Conservation (phyloP, 2,113 vertebrate species). For the Grammomys surdaster region DNA sequence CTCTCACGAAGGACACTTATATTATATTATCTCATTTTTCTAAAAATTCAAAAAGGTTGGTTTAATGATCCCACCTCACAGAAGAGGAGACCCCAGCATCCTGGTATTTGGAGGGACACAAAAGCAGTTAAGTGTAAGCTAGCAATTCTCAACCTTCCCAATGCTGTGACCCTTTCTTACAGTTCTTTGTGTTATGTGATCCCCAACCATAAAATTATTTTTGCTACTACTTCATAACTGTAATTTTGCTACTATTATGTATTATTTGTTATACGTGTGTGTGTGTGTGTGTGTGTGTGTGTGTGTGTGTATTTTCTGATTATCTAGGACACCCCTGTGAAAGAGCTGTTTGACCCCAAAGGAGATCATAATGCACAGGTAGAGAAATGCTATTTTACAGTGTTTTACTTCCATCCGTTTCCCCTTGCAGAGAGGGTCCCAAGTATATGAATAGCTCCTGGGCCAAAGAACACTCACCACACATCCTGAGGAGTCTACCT, state of each 20-base stretch:
- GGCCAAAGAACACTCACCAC: conserved; percentile 89
- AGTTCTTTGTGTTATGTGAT: neutral
- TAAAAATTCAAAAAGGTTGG: neutral
- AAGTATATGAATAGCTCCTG: accelerated
- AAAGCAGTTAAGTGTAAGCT: too few species aligned
- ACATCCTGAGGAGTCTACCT: conserved; percentile 96
- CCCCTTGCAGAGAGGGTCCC: accelerated
- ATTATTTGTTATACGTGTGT: neutral
- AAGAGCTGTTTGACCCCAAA: neutral
- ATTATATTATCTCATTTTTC: neutral
- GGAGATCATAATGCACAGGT: neutral
- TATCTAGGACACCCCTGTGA: neutral
- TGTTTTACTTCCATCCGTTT: too few species aligned
- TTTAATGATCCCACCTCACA: neutral
- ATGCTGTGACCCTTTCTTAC: neutral
- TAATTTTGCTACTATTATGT: neutral
- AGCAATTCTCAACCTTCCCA: neutral
- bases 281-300: neutral
- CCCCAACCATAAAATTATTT: neutral
- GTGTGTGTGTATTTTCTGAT: neutral
- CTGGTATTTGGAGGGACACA: neutral
- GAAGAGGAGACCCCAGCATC: neutral
- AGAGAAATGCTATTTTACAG: neutral
- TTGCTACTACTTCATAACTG: neutral
- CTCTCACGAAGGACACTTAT: neutral